Evolutionary conservation across 1,140 invertebrate species (phyloP), one percentile per base, ranked within the genome.

Genomic region (Drosophila navojoa): DNA sequence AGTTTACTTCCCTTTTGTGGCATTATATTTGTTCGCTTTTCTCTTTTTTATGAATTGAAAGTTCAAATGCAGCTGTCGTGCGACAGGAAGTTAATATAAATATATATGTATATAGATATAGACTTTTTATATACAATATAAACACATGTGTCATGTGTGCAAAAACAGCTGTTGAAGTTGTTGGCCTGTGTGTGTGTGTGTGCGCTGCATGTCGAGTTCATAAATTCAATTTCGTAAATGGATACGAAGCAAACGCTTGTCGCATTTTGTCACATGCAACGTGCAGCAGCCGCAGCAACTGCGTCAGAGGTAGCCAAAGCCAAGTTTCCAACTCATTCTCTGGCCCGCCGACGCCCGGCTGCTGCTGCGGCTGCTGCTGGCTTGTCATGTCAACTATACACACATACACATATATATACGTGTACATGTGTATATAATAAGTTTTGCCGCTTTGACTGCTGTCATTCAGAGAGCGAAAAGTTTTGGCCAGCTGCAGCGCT

Each of bases 181-280:
- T 11, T 10, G n/a, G n/a, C n/a, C n/a, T 29, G 13, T 29, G 29
- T 64, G 55, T 53, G 44, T 25, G 32, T 29, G 11, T 29, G 32
- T 64, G 57, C 47, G 44, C 6, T 58, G 68, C 50, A 32, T 57
- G 53, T 50, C 45, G 53, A 71, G 73, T 75, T 70, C 79, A 86
- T 86, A 86, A 86, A 86, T 86, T 86, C 82, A 86, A 86, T 86
- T 86, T 87, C 45, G 49, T 70, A 78, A 81, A 54, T 67, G 74
- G 72, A 80, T 61, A 69, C 57, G 42, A 32, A 35, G 71, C 50
- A 54, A 69, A 38, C 64, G 71, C 53, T 63, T 66, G 64, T 81
- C 77, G 74, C 81, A 66, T 81, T 86, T 85, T 84, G 81, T 86
- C 81, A 84, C 78, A 77, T 69, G 77, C 72, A 80, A 68, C 42